Evolutionary conservation across 1,140 invertebrate species (phyloP), one percentile per base, ranked within the genome.

Genomic region (Diachasma alloeum): DNA sequence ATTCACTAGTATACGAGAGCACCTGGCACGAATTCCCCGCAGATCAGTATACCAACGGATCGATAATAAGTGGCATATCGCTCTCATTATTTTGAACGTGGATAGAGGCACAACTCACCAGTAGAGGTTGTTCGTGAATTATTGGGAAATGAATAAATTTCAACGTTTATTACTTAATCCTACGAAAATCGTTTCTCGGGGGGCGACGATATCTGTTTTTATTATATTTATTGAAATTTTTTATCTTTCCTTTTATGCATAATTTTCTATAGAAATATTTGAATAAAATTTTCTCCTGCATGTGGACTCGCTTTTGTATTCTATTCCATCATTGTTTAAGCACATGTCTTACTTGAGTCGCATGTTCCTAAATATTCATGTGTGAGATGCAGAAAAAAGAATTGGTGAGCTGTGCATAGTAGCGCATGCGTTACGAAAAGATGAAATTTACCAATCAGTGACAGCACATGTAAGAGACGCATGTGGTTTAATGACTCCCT

Each of bases 381-480:
- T 59, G 53, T 4, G 44, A 48, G n/a, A 26, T 19, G 53, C 4
- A 19, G 19, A 59, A 59, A 19, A 59, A 24, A 19, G 53, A 59
- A 59, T 59, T 59, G 22, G 1, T 26, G 53, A 26, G n/a, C 4
- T 59, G 22, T 24, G 22, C n/a, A 17, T 59, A 26, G 22, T 59
- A 24, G 53, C 53, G 53, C 53, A 59, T 59, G 53, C 53, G 53
- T 59, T n/a, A n/a, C n/a, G 11, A 19, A 22, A 59, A 19, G 53
- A 19, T 59, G 53, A 19, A 59, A 59, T 59, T 59, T 59, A 59
- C 53, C 17, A n/a, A n/a, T n/a, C n/a, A 59, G 17, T 68, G 66
- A n/a, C 9, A 68, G 66, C 71, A 72, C 31, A 56, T 72, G 71
- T 56, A 26, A 59, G 22, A 24, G 22, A 59, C 53, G 53, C 53